These are phyloP conservation scores for Pollenia griseotomentosa DNA, from an alignment of 2,888 invertebrate genomes.

Conservation along the genomic window DNA sequence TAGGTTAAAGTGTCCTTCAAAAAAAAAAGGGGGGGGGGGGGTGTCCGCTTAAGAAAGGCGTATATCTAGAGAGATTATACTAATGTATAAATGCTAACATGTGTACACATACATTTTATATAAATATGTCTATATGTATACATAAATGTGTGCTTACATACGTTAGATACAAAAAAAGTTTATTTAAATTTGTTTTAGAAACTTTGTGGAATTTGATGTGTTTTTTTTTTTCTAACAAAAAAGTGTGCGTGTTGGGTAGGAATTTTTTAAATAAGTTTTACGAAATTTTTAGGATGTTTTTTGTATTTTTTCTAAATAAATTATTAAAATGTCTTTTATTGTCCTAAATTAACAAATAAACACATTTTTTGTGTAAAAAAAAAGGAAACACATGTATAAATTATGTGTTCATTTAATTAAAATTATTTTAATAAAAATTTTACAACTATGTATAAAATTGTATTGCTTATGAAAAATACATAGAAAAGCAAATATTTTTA, in stretches of 20 bases:
- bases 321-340: constrained; percentile 22
- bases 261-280: constrained; percentile 37
- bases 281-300: constrained; percentile 27
- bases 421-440: constrained; percentile 21
- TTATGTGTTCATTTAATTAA: constrained; percentile 55
- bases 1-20: too few species aligned
- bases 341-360: constrained; percentile 40
- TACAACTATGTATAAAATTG: constrained; percentile 1
- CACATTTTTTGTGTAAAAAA: background rate
- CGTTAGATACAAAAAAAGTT: constrained; percentile 22
- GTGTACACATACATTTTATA: background rate
- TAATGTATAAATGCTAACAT: background rate
- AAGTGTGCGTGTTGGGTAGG: constrained; percentile 10
- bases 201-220: constrained; percentile 31
- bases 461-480: background rate
- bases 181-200: constrained; percentile 38
- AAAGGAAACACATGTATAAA: background rate
- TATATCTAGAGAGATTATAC: too few species aligned
- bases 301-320: background rate
- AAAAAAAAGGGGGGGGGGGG: too few species aligned
- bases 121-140: background rate
- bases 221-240: background rate
- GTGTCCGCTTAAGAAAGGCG: too few species aligned
- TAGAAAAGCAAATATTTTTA: background rate
- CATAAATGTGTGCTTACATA: background rate